A percentile compares a stretch with the other conserved stretches of the same genome.
phyloP scores from a whole-genome alignment of 1,140 invertebrate species.

The Drosophila nasuta region DNA sequence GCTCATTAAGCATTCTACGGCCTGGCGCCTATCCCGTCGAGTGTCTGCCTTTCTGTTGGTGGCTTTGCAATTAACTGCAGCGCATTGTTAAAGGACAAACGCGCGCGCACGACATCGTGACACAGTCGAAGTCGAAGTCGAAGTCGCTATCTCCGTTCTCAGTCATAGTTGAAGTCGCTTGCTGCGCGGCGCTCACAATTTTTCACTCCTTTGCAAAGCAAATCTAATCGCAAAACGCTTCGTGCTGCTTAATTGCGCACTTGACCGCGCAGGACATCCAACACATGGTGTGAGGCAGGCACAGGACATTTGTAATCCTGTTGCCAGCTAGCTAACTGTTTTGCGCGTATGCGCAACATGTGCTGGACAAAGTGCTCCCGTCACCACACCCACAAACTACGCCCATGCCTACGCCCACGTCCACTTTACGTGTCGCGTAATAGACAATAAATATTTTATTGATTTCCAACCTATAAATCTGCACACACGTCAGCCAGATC shows the following conservation, averaged over 20 bases:
- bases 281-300: conserved; percentile 46
- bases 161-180: conserved; percentile 46
- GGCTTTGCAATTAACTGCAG: conserved; percentile 82
- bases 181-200: conserved; percentile 60
- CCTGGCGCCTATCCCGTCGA: conserved; percentile 76
- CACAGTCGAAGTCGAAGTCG: conserved; percentile 8
- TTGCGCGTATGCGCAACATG: conserved; percentile 52
- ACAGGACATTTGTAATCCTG: conserved; percentile 11
- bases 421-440: conserved; percentile 14
- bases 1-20: conserved; percentile 60
- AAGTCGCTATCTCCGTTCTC: neutral
- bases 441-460: conserved; percentile 71
- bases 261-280: conserved; percentile 29
- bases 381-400: conserved; percentile 59
- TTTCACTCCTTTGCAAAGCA: conserved; percentile 71
- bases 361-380: conserved; percentile 75
- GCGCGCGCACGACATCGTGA: conserved; percentile 45
- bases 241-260: conserved; percentile 71
- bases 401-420: conserved; percentile 34
- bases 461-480: conserved; percentile 59
- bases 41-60: conserved; percentile 68
- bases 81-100: conserved; percentile 49
- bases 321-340: conserved; percentile 33
- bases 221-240: conserved; percentile 63
- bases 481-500: conserved; percentile 21